Conservation (phyloP, 2,888 invertebrate species). For the Perizoma flavofasciatum region DNA sequence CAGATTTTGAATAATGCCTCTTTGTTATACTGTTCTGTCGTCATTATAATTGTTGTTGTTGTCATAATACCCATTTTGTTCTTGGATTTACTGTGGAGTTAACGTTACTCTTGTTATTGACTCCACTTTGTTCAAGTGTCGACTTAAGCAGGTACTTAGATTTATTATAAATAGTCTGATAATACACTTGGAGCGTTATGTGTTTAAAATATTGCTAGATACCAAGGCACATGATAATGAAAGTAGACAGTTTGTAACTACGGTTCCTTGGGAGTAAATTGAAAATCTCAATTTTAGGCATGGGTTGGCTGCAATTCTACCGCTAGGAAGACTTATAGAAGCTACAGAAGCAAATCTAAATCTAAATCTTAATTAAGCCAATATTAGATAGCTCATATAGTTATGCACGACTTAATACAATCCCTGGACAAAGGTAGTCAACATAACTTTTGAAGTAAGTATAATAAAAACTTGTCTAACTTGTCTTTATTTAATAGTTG, state of each 20-base stretch:
- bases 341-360: too few species aligned
- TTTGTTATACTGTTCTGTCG: constrained; percentile 68
- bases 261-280: too few species aligned
- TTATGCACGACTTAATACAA: too few species aligned
- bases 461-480: too few species aligned
- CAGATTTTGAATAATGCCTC: constrained; percentile 75
- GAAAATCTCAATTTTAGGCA: too few species aligned
- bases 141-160: neutral
- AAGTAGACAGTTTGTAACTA: neutral
- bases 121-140: constrained; percentile 21
- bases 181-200: neutral
- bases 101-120: constrained; percentile 23
- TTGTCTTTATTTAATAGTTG: too few species aligned
- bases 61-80: constrained; percentile 46
- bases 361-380: too few species aligned
- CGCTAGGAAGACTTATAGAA: too few species aligned
- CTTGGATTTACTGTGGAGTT: constrained; percentile 33
- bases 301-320: too few species aligned
- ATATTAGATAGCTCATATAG: too few species aligned
- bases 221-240: neutral
- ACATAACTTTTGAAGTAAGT: too few species aligned
- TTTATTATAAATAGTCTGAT: neutral
- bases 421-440: too few species aligned
- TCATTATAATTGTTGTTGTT: constrained; percentile 61
- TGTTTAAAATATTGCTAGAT: neutral